Evolutionary conservation across 2,888 invertebrate species (phyloP).

Genomic region (Quadriops clusia): DNA sequence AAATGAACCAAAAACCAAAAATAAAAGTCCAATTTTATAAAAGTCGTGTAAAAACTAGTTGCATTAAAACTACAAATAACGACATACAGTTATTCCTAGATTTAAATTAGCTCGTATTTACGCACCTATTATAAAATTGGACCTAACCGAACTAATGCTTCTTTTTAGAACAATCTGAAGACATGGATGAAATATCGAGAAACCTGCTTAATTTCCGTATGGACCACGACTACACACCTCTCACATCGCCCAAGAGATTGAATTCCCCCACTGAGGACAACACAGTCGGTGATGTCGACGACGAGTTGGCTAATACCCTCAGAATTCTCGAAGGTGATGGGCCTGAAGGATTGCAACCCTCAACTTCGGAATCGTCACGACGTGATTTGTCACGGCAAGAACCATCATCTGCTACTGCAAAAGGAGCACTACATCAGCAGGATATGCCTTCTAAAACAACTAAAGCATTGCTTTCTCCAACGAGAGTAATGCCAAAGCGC

Average conservation of each 20-base stretch:
- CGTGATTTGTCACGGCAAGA: no score
- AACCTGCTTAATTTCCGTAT: slow-evolving; percentile 50
- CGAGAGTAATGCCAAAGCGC: slow-evolving; percentile 11
- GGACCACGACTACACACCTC: slow-evolving; percentile 72
- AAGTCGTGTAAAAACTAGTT: no score
- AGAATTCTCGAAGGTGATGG: slow-evolving; percentile 30
- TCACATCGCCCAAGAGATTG: slow-evolving; percentile 50
- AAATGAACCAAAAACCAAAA: no score
- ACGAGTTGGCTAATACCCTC: slow-evolving; percentile 33
- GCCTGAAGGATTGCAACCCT: slow-evolving; percentile 10
- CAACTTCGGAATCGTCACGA: slow-evolving; percentile 10
- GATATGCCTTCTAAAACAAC: slow-evolving; percentile 15
- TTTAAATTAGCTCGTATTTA: no score
- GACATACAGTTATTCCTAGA: no score
- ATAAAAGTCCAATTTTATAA: no score
- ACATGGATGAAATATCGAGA: slow-evolving; percentile 37
- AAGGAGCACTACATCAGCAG: no score
- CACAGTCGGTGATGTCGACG: slow-evolving; percentile 21
- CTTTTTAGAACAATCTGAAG: slow-evolving; percentile 30
- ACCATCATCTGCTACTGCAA: no score
- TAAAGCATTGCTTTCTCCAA: slow-evolving; percentile 12
- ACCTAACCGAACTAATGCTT: no score
- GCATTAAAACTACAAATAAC: no score
- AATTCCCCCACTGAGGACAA: slow-evolving; percentile 18
- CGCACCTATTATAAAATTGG: no score